A percentile compares a stretch with the other conserved stretches of the same genome.
phyloP scores from a whole-genome alignment of 2,888 invertebrate genomes.

The Drosophila fulvimacula region DNA sequence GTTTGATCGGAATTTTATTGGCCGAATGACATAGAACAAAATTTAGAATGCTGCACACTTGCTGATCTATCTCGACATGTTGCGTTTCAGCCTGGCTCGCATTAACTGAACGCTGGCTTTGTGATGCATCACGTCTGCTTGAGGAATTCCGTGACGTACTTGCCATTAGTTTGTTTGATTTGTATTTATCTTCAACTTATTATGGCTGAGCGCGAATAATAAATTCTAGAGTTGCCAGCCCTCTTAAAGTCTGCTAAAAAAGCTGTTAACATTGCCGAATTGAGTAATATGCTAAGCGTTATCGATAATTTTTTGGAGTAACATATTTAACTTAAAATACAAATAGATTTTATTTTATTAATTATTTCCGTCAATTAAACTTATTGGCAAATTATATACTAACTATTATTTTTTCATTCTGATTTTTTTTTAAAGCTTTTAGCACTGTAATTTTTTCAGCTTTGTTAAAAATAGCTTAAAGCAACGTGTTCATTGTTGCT shows the following conservation, averaged over 20 bases:
- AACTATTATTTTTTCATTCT: no score
- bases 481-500: background rate
- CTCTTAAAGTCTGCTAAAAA: background rate
- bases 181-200: background rate
- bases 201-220: constrained; percentile 30
- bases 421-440: background rate
- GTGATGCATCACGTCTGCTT: constrained; percentile 10
- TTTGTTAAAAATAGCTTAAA: background rate
- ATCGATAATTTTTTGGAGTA: constrained; percentile 23
- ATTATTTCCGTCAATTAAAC: no score
- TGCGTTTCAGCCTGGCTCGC: constrained; percentile 2
- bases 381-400: no score
- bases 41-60: constrained; percentile 49
- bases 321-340: background rate
- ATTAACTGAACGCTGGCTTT: constrained; percentile 18
- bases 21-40: constrained; percentile 57
- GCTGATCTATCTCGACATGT: constrained; percentile 18
- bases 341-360: background rate
- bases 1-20: constrained; percentile 55
- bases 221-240: constrained; percentile 24
- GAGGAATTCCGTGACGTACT: constrained; percentile 48
- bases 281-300: background rate
- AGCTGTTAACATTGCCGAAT: background rate
- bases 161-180: constrained; percentile 39
- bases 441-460: background rate